Evolutionary conservation across 2,113 vertebrate genomes (phyloP).

Genomic region (Corydoras sp.): DNA sequence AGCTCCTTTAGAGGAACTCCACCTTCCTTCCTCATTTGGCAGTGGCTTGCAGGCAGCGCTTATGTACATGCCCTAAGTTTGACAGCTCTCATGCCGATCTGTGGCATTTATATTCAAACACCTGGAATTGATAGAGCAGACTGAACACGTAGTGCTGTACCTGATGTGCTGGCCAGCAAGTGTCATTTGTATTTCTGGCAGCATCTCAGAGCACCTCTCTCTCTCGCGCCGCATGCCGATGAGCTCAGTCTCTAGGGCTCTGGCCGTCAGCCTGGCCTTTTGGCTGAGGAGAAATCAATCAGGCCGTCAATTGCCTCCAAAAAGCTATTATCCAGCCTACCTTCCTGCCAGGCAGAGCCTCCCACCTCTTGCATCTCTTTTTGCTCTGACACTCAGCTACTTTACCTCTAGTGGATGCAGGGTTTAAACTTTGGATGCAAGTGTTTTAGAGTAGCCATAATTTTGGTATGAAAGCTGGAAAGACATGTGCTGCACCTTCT

Average conservation of each 20-base stretch:
- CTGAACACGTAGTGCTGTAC: constrained; percentile 10
- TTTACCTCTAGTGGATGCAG: no score
- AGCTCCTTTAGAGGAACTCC: not conserved
- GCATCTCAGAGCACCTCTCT: constrained; percentile 31
- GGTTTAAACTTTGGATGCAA: no score
- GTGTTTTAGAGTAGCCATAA: no score
- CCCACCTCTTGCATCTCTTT: constrained; percentile 21
- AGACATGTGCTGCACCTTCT: not conserved
- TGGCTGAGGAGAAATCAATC: constrained; percentile 66
- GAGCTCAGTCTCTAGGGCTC: constrained; percentile 41
- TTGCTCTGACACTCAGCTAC: no score
- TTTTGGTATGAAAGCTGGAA: no score
- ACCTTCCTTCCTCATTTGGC: not conserved
- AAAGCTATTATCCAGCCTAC: constrained; percentile 51
- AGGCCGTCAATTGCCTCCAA: constrained; percentile 57
- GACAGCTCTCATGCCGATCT: constrained; percentile 16
- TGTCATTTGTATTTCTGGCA: constrained; percentile 59
- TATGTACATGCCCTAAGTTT: constrained; percentile 8
- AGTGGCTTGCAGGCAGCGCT: constrained; percentile 1
- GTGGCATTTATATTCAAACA: constrained; percentile 47
- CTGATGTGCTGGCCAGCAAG: constrained; percentile 35
- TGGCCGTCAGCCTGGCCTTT: constrained; percentile 47
- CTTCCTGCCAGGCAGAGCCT: constrained; percentile 7
- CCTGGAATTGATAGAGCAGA: constrained; percentile 43
- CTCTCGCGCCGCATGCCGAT: constrained; percentile 53